Evolutionary conservation across 2,113 vertebrate species (phyloP), one percentile per base, ranked within the genome.

Genomic region (Rhea americana): DNA sequence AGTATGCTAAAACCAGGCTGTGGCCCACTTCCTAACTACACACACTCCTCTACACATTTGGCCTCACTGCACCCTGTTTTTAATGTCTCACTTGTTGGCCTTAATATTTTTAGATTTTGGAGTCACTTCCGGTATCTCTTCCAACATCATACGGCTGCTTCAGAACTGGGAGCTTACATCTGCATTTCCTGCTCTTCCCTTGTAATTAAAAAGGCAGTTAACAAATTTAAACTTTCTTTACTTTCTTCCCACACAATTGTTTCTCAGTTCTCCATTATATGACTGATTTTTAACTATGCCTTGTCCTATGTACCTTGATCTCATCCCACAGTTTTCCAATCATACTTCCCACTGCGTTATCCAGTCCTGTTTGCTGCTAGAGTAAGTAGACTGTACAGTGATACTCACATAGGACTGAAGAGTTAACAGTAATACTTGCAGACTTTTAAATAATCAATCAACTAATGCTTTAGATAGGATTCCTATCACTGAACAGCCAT

Each of bases 121-220:
- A 94, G 79, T 91, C 81, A 84, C 58, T 66, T 94, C 79, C 68
- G 87, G 51, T 51, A 67, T 67, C 50, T 70, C 79, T 83, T 74
- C 85, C 70, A 74, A 85, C 21, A 50, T 77, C 82, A 80, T 6
- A 6, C 7, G 18, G 26, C 47, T 58, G 62, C 65, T 65, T 70
- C 72, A 74, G 53, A 82, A 77, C 86, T 74, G 56, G 15, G 22
- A 86, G 26, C 55, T 26, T 74, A 21, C 47, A 90, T 28, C 37
- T 77, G 56, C 50, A 66, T 59, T 58, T 93, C 79, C 48, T 91
- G n/a, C n/a, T 77, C 67, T 82, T 12, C 18, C 30, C 21, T 74
- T 63, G 20, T 21, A 77, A 78, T 67, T 67, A 74, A 79, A 61
- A 66, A 58, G 7, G 41, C 61, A 74, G 72, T 77, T 55, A 91